phyloP scores from a whole-genome alignment of 2,888 invertebrate genomes.

The Agrotis exclamationis region DNA sequence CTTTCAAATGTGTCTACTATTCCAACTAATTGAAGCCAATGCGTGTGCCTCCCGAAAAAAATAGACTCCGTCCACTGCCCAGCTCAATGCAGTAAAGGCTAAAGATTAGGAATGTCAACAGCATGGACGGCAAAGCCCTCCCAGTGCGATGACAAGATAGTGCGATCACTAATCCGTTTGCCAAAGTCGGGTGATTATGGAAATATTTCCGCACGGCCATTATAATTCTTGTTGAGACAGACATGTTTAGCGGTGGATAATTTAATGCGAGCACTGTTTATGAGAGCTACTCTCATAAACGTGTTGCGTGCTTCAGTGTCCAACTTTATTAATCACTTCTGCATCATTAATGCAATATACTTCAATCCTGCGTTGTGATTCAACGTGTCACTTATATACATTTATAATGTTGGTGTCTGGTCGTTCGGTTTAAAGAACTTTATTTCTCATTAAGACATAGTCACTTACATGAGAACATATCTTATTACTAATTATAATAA shows the following conservation, averaged over 20 bases:
- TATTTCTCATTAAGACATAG: too few relatives aligned
- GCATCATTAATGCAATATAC: constrained; percentile 31
- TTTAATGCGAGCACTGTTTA: constrained; percentile 14
- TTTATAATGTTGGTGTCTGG: constrained; percentile 25
- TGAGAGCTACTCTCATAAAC: not conserved
- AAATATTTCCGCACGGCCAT: constrained; percentile 34
- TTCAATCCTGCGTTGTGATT: constrained; percentile 42
- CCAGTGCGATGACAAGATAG: constrained; percentile 14
- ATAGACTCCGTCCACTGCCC: not conserved
- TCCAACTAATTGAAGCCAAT: constrained; percentile 31
- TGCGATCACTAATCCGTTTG: constrained; percentile 20
- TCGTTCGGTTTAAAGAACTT: too few relatives aligned
- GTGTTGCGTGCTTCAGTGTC: constrained; percentile 16
- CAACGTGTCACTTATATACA: constrained; percentile 22
- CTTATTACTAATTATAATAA: too few relatives aligned
- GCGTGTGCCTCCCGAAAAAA: constrained; percentile 5
- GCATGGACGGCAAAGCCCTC: constrained; percentile 3
- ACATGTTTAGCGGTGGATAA: constrained; percentile 21
- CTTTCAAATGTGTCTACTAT: constrained; percentile 55
- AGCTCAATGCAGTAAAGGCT: not conserved
- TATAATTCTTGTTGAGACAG: constrained; percentile 36
- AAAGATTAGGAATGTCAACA: constrained; percentile 6
- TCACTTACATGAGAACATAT: too few relatives aligned
- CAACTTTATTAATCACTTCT: constrained; percentile 37
- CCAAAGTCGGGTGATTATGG: constrained; percentile 42